Evolutionary conservation across 2,888 invertebrate species (phyloP).

Genomic region (Pardosa pseudoannulata): DNA sequence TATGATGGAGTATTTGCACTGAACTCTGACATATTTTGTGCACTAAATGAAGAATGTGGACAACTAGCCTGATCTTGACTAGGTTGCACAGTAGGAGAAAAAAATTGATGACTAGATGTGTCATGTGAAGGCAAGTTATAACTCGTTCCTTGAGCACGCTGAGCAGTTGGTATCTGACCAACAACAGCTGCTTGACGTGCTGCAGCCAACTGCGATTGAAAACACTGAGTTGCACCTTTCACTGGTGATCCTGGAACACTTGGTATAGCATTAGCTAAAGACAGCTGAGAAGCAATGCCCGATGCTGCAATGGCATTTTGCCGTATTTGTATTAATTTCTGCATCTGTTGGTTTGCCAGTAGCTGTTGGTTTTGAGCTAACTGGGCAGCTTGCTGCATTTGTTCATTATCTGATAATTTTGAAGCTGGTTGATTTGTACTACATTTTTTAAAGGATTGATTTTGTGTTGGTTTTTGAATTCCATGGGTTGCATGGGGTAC

Average conservation of each 20-base stretch:
- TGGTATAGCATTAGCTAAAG: constrained; percentile 32
- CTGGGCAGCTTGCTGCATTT: constrained; percentile 61
- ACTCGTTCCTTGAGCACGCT: constrained; percentile 28
- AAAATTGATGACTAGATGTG: constrained; percentile 44
- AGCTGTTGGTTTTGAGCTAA: constrained; percentile 54
- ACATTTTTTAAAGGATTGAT: constrained; percentile 49
- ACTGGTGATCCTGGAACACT: constrained; percentile 44
- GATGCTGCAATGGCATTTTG: constrained; percentile 56
- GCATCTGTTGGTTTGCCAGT: constrained; percentile 55
- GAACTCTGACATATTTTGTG: constrained; percentile 49
- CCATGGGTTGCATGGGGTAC: constrained; percentile 45
- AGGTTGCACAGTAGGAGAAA: constrained; percentile 39
- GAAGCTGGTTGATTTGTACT: constrained; percentile 15
- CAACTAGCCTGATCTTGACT: constrained; percentile 51
- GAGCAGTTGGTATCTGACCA: constrained; percentile 27
- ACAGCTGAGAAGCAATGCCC: constrained; percentile 44
- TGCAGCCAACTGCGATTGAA: constrained; percentile 57
- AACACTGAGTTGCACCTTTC: constrained; percentile 54
- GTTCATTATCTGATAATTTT: constrained; percentile 54
- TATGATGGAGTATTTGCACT: constrained; percentile 38
- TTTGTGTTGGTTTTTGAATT: constrained; percentile 42
- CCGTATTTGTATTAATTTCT: constrained; percentile 60
- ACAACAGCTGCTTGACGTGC: constrained; percentile 55
- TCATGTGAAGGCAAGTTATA: constrained; percentile 44
- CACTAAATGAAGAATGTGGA: constrained; percentile 42